Conservation (phyloP, 2,888 invertebrate species). For the Dicyrtomina minuta region DNA sequence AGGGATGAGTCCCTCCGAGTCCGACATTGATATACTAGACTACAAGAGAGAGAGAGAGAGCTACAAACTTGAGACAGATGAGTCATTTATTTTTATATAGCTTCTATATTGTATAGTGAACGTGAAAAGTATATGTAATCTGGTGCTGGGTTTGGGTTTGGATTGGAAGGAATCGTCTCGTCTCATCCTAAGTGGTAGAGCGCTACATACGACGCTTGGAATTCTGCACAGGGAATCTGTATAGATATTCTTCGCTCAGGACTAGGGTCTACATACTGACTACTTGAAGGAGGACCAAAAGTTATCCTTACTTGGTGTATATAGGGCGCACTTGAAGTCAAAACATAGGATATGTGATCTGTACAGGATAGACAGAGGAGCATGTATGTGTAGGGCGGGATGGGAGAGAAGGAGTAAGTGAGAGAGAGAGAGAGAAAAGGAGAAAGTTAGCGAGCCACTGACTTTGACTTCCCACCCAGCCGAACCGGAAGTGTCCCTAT, state of each 20-base stretch:
- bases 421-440: slow-evolving; percentile 15
- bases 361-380: slow-evolving; percentile 6
- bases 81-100: too few species aligned
- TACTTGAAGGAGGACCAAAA: not conserved
- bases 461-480: slow-evolving; percentile 35
- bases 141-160: too few species aligned
- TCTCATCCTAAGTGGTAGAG: too few species aligned
- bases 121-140: too few species aligned
- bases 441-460: slow-evolving; percentile 16
- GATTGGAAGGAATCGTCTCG: too few species aligned
- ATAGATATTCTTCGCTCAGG: not conserved
- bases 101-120: too few species aligned
- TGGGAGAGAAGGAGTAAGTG: slow-evolving; percentile 4
- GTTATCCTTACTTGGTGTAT: not conserved
- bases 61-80: too few species aligned
- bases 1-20: not conserved
- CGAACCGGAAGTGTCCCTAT: slow-evolving; percentile 54
- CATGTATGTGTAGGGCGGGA: slow-evolving; percentile 9
- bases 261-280: not conserved
- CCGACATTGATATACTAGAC: not conserved
- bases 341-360: slow-evolving; percentile 32
- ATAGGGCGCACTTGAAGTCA: slow-evolving; percentile 36
- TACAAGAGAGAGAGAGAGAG: too few species aligned
- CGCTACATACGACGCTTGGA: too few species aligned
- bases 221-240: too few species aligned